Conservation (phyloP, 2,113 vertebrate genomes). For the Anoura caudifer region DNA sequence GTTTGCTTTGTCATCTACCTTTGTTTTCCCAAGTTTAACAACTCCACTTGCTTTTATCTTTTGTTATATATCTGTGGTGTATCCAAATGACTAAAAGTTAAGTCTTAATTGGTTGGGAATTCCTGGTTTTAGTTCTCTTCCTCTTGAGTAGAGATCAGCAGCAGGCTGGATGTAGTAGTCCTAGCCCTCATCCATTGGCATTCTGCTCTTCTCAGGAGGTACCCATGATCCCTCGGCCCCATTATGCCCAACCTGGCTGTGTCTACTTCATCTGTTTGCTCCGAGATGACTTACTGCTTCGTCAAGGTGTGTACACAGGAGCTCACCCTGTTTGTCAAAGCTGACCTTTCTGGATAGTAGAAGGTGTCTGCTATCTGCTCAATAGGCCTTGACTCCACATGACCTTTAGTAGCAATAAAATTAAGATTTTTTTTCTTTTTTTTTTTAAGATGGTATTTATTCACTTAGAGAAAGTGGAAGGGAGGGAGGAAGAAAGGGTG, state of each 20-base stretch:
- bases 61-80: not conserved
- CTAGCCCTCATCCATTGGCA: not conserved
- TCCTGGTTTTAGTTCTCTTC: not conserved
- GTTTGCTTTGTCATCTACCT: not conserved
- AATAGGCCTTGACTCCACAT: not conserved
- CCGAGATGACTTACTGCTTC: constrained; percentile 94
- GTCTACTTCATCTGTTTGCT: constrained; percentile 97
- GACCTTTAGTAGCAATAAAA: not conserved
- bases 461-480: too few relatives aligned
- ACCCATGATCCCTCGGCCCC: constrained; percentile 97
- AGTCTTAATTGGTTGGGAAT: not conserved
- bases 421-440: not conserved
- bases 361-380: not conserved
- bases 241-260: constrained; percentile 95
- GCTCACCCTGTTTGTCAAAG: not conserved
- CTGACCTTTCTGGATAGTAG: not conserved
- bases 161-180: not conserved
- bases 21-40: not conserved
- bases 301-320: constrained; percentile 86
- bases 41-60: not conserved
- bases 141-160: not conserved
- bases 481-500: too few relatives aligned
- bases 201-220: constrained; percentile 87
- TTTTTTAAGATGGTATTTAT: too few relatives aligned
- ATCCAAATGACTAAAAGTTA: not conserved